phyloP scores from a whole-genome alignment of 2,113 vertebrate genomes.

The Urocitellus parryii region DNA sequence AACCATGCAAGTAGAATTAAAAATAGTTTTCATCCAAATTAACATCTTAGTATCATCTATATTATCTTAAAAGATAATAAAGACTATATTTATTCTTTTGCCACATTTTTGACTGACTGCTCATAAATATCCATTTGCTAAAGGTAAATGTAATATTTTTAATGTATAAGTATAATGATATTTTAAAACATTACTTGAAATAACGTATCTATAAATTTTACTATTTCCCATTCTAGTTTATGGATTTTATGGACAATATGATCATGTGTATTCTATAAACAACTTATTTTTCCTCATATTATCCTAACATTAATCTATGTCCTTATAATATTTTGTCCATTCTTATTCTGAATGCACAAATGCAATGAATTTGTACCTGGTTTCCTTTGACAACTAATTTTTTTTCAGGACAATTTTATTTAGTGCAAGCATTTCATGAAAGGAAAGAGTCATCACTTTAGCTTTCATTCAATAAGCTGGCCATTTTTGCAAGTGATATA shows the following conservation, averaged over 20 bases:
- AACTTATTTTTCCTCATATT: not conserved
- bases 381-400: not conserved
- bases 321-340: not conserved
- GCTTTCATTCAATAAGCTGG: not conserved
- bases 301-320: not conserved
- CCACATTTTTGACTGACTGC: not conserved
- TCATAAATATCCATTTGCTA: not conserved
- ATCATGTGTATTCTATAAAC: not conserved
- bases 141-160: not conserved
- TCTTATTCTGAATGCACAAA: not conserved
- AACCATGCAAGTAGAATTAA: not conserved
- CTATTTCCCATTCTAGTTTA: not conserved
- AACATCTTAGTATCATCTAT: not conserved
- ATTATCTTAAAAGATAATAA: not conserved
- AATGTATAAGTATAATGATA: not conserved
- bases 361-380: not conserved
- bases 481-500: not conserved
- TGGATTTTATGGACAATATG: not conserved
- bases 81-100: not conserved
- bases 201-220: not conserved
- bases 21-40: slow-evolving; percentile 17
- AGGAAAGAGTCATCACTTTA: not conserved
- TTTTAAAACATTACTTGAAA: not conserved
- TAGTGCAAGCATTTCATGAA: not conserved
- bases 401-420: slow-evolving; percentile 31